Evolutionary conservation across 2,888 invertebrate genomes (phyloP).

Genomic region (Phaedon cochleariae): DNA sequence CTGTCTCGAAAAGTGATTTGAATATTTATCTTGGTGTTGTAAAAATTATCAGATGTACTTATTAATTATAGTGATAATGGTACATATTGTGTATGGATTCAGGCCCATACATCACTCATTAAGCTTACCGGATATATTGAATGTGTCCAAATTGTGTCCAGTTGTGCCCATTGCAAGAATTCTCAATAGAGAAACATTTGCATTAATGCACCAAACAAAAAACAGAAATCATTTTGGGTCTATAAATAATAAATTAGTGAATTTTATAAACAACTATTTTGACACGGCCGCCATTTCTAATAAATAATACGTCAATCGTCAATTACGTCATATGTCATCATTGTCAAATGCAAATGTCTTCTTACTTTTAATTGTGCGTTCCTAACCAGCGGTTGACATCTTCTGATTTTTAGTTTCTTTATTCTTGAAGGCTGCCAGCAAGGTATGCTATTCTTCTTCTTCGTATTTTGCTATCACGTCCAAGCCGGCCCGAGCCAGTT

Average conservation of each 20-base stretch:
- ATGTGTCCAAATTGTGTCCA: constrained; percentile 56
- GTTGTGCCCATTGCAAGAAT: constrained; percentile 55
- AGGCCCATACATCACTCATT: neutral
- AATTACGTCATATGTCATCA: neutral
- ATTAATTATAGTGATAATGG: neutral
- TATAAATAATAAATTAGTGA: constrained; percentile 10
- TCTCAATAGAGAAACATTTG: constrained; percentile 8
- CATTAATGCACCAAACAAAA: constrained; percentile 18
- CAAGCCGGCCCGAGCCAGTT: too few species aligned
- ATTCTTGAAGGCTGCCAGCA: neutral
- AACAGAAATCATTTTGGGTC: constrained; percentile 14
- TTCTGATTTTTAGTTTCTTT: too few species aligned
- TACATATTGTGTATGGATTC: neutral
- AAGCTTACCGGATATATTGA: constrained; percentile 55
- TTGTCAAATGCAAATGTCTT: neutral
- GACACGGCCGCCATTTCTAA: constrained; percentile 26
- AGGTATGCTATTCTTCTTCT: neutral
- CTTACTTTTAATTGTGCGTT: neutral
- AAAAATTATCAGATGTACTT: neutral
- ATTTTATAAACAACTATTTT: constrained; percentile 12
- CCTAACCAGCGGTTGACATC: too few species aligned
- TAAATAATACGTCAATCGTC: constrained; percentile 22
- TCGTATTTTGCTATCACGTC: neutral
- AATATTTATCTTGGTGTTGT: neutral
- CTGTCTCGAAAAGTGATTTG: too few species aligned